phyloP scores from a whole-genome alignment of 1,140 invertebrate species.

The Amphibalanus amphitrite region DNA sequence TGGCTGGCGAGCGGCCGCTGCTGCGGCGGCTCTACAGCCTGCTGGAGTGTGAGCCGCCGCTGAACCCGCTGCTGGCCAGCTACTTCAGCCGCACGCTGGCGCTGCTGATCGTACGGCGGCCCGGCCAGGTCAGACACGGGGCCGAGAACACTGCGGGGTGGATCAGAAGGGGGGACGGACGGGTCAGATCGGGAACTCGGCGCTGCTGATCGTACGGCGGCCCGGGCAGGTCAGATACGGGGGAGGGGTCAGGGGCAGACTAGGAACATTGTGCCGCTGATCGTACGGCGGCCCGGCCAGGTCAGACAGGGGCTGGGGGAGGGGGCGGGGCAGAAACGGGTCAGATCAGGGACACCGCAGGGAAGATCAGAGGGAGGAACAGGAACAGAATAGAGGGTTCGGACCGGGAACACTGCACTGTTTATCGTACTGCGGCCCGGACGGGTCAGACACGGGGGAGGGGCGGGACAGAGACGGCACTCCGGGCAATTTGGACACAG shows the following conservation, averaged over 20 bases:
- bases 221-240: background rate
- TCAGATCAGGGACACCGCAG: too few relatives aligned
- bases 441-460: too few relatives aligned
- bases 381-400: too few relatives aligned
- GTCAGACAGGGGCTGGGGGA: background rate
- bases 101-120: slow-evolving; percentile 60
- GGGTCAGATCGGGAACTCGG: too few relatives aligned
- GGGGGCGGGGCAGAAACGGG: too few relatives aligned
- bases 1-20: slow-evolving; percentile 55
- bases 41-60: slow-evolving; percentile 60
- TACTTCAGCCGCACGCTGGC: slow-evolving; percentile 90
- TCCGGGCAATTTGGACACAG: too few relatives aligned
- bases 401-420: too few relatives aligned
- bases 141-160: too few relatives aligned
- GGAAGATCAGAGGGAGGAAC: too few relatives aligned
- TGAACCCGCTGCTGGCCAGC: slow-evolving; percentile 85
- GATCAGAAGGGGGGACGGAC: too few relatives aligned
- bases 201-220: slow-evolving; percentile 10
- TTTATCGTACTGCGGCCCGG: slow-evolving; percentile 59
- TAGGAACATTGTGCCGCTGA: slow-evolving; percentile 10
- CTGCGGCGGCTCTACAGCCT: slow-evolving; percentile 75
- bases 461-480: too few relatives aligned
- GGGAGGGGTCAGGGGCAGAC: too few relatives aligned
- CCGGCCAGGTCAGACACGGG: slow-evolving; percentile 55
- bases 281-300: background rate